Base-by-base conservation (phyloP, 2,888 invertebrate genomes). In the Crocallis elinguaria region DNA sequence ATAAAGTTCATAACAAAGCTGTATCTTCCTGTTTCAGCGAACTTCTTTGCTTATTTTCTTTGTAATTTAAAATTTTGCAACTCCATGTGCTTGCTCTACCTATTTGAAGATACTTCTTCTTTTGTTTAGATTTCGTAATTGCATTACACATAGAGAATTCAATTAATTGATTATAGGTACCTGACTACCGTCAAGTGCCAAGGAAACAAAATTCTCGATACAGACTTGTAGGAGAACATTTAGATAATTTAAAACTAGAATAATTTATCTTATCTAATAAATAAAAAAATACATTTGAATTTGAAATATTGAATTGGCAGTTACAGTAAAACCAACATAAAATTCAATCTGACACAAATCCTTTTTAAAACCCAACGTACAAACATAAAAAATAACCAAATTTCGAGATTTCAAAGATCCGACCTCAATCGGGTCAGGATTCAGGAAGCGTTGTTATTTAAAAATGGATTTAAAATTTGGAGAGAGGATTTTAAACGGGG, bases 21-120 rank as follows among this genome's bases (percentile, higher is more conserved):
- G 76, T 75, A 78, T 77, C 77, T 80, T 80, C 66, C 54, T 69
- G 73, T 75, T 79, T 78, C 71, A 41, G 52, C 25, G 14, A 64
- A 79, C 72, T 79, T 69, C 71, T 69, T 67, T 72, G 73, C 79
- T 81, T 79, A 80, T 84, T 83, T 85, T 82, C 82, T 82, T 84
- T 78, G 80, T 82, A 84, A 86, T 86, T 84, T 84, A 79, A 86
- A 86, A 84, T 81, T 85, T 82, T 71, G 71, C 73, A 73, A 73
- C 75, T 78, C 74, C 73, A 75, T 78, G 69, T 77, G 73, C 71
- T 70, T 60, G 56, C 54, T 44, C 55, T 56, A 75, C 73, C 68
- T 72, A 69, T 73, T 73, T 66, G 65, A 74, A 70, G 64, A 71
- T 69, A 50, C 62, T 71, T 71, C 55, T 59, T 60, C 62, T 67